Evolutionary conservation across 2,888 invertebrate species (phyloP).

Genomic region (Dynastes hyllus): DNA sequence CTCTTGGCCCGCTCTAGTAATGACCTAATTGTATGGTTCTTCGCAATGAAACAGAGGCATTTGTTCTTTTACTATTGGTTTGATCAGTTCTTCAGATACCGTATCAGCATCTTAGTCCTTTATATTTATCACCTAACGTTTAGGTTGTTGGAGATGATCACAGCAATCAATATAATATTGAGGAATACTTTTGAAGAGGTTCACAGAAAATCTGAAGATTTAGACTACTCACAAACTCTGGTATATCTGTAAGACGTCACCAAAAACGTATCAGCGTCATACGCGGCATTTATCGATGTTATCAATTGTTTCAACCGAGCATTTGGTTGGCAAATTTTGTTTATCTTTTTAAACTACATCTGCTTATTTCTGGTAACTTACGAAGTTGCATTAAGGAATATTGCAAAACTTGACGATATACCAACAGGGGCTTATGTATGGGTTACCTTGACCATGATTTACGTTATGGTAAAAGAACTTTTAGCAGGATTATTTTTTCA

Average conservation of each 20-base stretch:
- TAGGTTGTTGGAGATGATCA: too few relatives aligned
- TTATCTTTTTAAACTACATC: background rate
- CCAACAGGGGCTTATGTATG: too few relatives aligned
- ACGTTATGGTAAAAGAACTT: too few relatives aligned
- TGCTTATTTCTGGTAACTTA: background rate
- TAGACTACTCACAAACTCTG: background rate
- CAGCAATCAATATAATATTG: background rate
- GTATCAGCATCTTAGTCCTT: background rate
- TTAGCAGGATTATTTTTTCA: too few relatives aligned
- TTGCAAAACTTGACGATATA: background rate
- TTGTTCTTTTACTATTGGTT: background rate
- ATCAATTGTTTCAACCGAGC: background rate
- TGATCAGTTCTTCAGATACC: slow-evolving; percentile 24
- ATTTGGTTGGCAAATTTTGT: slow-evolving; percentile 15
- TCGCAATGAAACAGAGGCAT: background rate
- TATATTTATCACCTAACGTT: background rate
- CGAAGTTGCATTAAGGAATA: background rate
- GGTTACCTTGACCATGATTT: too few relatives aligned
- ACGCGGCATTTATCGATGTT: background rate
- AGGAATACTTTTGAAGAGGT: background rate
- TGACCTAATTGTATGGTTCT: background rate
- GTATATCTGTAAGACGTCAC: background rate
- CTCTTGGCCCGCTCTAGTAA: background rate
- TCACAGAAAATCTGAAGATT: background rate
- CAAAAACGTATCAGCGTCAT: background rate